phyloP scores from a whole-genome alignment of 2,113 vertebrate genomes.

The Protobothrops flavoviridis region DNA sequence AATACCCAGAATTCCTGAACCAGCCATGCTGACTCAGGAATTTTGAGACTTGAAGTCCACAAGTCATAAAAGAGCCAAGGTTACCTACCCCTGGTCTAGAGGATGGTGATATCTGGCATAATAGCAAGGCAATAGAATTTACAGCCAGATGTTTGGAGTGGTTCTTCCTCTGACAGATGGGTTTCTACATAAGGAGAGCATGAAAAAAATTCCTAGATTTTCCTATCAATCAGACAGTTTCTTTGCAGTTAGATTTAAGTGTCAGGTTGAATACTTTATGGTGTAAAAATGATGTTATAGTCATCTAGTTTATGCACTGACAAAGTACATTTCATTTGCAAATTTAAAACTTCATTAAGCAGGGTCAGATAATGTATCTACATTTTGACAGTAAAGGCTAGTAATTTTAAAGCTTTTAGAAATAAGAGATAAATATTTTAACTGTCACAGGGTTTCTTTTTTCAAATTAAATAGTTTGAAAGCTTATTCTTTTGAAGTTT shows the following conservation, averaged over 20 bases:
- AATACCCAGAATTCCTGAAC: too few relatives aligned
- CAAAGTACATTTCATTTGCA: background rate
- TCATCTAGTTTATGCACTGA: background rate
- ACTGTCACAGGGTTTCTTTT: background rate
- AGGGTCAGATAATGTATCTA: background rate
- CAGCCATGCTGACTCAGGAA: too few relatives aligned
- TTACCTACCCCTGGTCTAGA: background rate
- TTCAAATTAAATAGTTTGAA: background rate
- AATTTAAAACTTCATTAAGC: background rate
- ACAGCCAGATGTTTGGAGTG: constrained; percentile 1
- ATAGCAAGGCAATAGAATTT: background rate
- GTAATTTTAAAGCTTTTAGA: background rate
- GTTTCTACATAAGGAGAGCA: background rate
- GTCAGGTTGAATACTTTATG: constrained; percentile 14
- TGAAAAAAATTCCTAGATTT: constrained; percentile 3
- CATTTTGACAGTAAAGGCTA: background rate
- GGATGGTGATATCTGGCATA: background rate
- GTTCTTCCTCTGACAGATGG: background rate
- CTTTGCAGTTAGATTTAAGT: background rate
- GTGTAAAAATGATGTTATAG: background rate
- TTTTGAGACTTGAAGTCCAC: too few relatives aligned
- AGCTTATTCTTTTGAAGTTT: background rate
- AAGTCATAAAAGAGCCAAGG: too few relatives aligned
- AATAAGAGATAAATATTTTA: background rate
- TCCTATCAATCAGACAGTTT: background rate